These are phyloP conservation scores for Laothoe populi DNA, from an alignment of 2,888 invertebrate species.

Conservation along the genomic window DNA sequence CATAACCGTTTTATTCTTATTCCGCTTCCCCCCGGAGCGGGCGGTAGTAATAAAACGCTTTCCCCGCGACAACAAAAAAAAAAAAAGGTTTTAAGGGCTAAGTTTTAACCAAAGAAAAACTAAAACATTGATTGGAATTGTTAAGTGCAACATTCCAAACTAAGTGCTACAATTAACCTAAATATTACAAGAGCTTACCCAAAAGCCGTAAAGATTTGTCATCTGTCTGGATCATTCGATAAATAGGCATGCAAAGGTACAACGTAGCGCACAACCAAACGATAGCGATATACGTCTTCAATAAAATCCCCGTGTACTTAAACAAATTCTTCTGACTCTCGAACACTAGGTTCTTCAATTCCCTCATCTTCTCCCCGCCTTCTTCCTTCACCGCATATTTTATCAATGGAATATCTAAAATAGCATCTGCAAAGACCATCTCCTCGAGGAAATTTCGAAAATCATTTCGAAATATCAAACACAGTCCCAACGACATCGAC, in stretches of 20 bases:
- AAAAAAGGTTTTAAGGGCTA: no score
- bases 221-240: conserved; percentile 55
- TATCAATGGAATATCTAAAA: conserved; percentile 66
- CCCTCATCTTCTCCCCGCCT: conserved; percentile 46
- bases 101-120: no score
- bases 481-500: conserved; percentile 66
- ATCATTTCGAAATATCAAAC: conserved; percentile 59
- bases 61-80: no score
- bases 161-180: no score
- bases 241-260: conserved; percentile 67
- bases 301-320: conserved; percentile 54
- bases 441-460: conserved; percentile 63
- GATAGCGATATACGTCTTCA: conserved; percentile 59
- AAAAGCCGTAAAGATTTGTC: conserved; percentile 63
- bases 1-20: no score
- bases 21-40: no score
- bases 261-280: conserved; percentile 62
- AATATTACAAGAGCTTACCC: conserved; percentile 50
- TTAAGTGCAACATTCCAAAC: no score
- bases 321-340: conserved; percentile 59
- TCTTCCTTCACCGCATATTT: conserved; percentile 43
- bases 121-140: no score
- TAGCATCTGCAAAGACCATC: conserved; percentile 62
- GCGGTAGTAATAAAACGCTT: no score
- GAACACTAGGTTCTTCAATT: conserved; percentile 58